These are phyloP conservation scores for Epinephelus malabaricus DNA, from an alignment of 2,797 vertebrate species.

Conservation along the genomic window DNA sequence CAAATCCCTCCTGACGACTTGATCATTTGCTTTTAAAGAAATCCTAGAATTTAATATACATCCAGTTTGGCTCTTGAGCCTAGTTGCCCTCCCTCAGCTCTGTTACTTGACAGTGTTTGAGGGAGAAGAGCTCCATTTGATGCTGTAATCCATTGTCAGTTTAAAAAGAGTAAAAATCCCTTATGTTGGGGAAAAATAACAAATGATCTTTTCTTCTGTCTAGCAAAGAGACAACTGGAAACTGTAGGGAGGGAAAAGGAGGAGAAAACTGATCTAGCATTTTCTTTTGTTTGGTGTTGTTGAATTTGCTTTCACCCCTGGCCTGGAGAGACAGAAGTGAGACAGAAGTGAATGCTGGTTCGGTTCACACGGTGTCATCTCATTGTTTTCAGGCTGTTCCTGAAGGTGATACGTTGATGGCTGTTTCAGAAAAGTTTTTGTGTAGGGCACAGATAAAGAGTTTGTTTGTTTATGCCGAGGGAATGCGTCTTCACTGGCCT, in stretches of 20 bases:
- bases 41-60: slow-evolving; percentile 5
- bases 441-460: neutral
- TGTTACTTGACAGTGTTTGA: slow-evolving; percentile 28
- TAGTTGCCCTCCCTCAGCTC: slow-evolving; percentile 7
- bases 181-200: slow-evolving; percentile 30
- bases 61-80: neutral
- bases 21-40: slow-evolving; percentile 13
- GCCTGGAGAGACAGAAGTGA: slow-evolving; percentile 1
- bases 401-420: neutral
- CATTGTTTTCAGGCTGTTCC: neutral
- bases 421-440: slow-evolving; percentile 12
- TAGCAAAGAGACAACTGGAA: slow-evolving; percentile 34
- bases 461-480: neutral
- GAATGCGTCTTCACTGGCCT: neutral
- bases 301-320: slow-evolving; percentile 2
- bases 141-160: slow-evolving; percentile 36
- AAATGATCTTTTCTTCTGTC: slow-evolving; percentile 18
- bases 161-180: slow-evolving; percentile 40
- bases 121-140: slow-evolving; percentile 24
- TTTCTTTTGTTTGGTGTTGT: slow-evolving; percentile 14
- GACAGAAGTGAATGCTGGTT: neutral
- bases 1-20: neutral
- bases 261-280: slow-evolving; percentile 14
- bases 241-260: neutral
- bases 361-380: neutral